These are phyloP conservation scores for Phodopus roborovskii DNA, from an alignment of 2,113 vertebrate species.

Conservation along the genomic window DNA sequence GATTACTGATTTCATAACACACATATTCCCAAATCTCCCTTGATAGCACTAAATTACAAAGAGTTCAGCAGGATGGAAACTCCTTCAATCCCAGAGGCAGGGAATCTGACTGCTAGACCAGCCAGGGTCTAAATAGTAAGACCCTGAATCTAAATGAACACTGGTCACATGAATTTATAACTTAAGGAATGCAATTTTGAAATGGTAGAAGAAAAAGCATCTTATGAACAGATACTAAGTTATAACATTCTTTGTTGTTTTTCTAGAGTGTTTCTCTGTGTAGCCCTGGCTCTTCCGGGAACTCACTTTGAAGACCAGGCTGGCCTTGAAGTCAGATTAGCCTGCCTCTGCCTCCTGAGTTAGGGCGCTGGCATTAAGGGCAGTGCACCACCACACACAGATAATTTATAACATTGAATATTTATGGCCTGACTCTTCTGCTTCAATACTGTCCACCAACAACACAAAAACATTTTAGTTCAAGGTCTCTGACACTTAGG, in stretches of 20 bases:
- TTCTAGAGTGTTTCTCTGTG: neutral
- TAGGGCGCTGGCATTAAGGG: neutral
- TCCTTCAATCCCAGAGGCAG: neutral
- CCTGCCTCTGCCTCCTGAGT: neutral
- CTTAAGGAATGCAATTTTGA: neutral
- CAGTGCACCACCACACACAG: neutral
- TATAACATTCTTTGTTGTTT: neutral
- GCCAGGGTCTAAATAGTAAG: neutral
- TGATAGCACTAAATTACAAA: neutral
- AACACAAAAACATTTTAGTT: neutral
- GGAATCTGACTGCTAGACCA: neutral
- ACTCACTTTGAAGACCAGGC: neutral
- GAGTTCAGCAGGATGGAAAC: neutral
- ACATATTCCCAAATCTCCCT: neutral
- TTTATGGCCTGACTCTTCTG: neutral
- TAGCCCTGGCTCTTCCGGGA: neutral
- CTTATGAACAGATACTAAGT: neutral
- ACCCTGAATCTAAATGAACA: neutral
- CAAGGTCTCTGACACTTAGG: neutral
- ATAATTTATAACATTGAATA: neutral
- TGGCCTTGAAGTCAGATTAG: neutral
- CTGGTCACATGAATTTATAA: neutral
- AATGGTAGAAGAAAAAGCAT: neutral
- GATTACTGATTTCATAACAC: neutral
- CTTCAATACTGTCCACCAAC: constrained; percentile 1